These are phyloP conservation scores for Fregetta grallaria DNA, from an alignment of 2,113 vertebrate species.

Conservation along the genomic window DNA sequence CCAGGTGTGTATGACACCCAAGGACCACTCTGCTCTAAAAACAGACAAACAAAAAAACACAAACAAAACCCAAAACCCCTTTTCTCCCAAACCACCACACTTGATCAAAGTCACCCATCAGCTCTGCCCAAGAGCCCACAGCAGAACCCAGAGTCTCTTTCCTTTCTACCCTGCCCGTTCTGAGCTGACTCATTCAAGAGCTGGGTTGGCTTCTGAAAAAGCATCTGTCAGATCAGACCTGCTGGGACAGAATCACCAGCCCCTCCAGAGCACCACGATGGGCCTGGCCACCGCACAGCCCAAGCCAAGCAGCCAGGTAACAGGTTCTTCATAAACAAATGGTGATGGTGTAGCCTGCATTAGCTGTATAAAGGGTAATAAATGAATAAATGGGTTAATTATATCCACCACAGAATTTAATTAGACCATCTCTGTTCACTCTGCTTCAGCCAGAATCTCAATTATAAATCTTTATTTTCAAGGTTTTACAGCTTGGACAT, in stretches of 20 bases:
- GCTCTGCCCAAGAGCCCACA: neutral
- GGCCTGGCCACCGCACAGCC: neutral
- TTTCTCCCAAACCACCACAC: neutral
- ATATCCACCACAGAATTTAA: conserved; percentile 74
- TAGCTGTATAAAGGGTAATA: conserved; percentile 57
- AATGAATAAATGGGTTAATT: conserved; percentile 77
- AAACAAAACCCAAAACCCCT: neutral
- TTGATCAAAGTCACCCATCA: neutral
- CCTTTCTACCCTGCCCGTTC: neutral
- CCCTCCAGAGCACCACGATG: neutral
- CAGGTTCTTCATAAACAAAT: conserved; percentile 26
- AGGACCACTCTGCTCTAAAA: neutral
- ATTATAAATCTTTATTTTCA: conserved; percentile 73
- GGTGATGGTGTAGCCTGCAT: neutral
- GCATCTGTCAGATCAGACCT: neutral
- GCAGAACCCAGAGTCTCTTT: neutral
- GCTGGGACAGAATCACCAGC: neutral
- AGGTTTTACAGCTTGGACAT: conserved; percentile 56
- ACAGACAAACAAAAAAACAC: too few relatives aligned
- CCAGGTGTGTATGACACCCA: neutral
- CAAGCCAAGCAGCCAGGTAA: neutral
- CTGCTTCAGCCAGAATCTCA: conserved; percentile 67
- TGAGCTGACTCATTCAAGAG: neutral
- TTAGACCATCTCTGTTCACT: conserved; percentile 73
- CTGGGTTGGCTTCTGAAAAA: neutral